A percentile compares a stretch with the other conserved stretches of the same genome.
Conservation (phyloP, 2,888 invertebrate species). For the Ophion ellenae region DNA sequence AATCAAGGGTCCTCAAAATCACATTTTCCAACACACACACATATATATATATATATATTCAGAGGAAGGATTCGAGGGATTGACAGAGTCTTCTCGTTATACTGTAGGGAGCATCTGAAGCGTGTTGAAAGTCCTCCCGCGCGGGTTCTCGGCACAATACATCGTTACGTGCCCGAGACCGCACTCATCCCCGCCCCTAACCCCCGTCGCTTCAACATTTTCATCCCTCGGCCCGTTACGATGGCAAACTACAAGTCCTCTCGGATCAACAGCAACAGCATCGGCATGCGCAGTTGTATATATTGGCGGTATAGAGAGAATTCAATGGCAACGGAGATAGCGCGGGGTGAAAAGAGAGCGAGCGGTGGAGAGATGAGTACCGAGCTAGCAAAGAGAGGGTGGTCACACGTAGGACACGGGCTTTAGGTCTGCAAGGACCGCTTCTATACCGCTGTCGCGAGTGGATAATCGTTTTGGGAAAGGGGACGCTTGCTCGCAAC, state of each 20-base stretch:
- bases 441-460: constrained; percentile 76
- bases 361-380: background rate
- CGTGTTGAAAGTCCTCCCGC: constrained; percentile 76
- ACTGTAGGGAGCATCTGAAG: constrained; percentile 56
- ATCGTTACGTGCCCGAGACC: constrained; percentile 76
- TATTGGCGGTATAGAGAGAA: constrained; percentile 45
- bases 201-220: constrained; percentile 45
- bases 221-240: constrained; percentile 45
- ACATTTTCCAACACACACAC: background rate
- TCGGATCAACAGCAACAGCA: constrained; percentile 50
- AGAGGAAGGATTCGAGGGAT: background rate
- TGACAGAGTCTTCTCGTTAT: background rate
- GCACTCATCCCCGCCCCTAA: constrained; percentile 32
- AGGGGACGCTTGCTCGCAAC: constrained; percentile 71
- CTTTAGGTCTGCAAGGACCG: constrained; percentile 60
- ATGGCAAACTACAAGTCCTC: constrained; percentile 53
- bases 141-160: constrained; percentile 79
- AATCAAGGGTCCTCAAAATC: background rate
- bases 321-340: constrained; percentile 31
- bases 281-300: constrained; percentile 50
- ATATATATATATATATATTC: background rate
- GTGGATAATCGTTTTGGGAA: constrained; percentile 82
- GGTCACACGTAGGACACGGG: constrained; percentile 54
- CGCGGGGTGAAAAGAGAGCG: constrained; percentile 4
- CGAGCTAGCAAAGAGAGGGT: constrained; percentile 43